A percentile compares a stretch with the other conserved stretches of the same genome.
Evolutionary conservation across 2,113 vertebrate species (phyloP).

Genomic region (Ctenomys sociabilis): DNA sequence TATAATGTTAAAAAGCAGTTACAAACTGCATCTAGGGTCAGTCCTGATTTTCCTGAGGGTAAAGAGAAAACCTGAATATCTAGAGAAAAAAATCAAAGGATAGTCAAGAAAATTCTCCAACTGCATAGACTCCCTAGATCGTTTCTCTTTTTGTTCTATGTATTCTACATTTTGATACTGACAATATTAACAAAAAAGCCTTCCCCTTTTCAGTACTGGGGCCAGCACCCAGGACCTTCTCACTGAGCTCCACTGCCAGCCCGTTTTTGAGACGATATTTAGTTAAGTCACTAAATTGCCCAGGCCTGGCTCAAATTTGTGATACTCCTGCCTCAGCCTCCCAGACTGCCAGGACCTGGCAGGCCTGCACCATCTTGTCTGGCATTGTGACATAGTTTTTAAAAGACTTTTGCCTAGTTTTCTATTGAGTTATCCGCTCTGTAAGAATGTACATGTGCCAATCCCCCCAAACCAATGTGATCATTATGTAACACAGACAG

Average conservation of each 20-base stretch:
- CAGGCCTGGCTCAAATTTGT: neutral
- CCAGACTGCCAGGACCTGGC: neutral
- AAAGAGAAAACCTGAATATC: neutral
- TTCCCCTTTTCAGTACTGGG: neutral
- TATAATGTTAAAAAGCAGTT: neutral
- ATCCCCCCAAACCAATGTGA: neutral
- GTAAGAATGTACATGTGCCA: neutral
- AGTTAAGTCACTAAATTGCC: neutral
- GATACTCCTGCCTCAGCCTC: neutral
- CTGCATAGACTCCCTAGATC: neutral
- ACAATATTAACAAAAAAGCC: neutral
- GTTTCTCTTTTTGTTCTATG: neutral
- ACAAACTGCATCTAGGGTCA: neutral
- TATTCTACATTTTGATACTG: neutral
- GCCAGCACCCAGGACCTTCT: neutral
- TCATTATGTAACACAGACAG: neutral
- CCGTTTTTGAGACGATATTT: neutral
- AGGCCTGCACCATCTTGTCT: neutral
- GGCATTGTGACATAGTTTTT: neutral
- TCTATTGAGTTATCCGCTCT: neutral
- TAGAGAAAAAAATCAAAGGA: conserved; percentile 52
- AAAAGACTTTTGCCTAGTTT: conserved; percentile 3
- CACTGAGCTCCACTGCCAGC: neutral
- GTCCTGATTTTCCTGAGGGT: neutral
- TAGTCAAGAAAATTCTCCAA: neutral